Base-by-base conservation (phyloP, 2,113 vertebrate species). In the Phyllostomus discolor region DNA sequence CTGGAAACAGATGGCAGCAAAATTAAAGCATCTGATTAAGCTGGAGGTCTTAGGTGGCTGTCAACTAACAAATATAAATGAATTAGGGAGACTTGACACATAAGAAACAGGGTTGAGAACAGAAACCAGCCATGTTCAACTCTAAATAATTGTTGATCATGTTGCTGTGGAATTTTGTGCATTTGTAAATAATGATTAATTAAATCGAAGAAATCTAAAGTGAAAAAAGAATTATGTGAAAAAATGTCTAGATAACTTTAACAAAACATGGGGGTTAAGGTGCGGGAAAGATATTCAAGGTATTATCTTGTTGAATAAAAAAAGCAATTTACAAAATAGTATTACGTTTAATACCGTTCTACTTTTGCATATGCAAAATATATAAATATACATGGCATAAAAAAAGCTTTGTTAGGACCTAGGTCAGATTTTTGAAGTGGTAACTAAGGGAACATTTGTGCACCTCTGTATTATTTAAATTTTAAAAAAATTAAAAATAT, bases 1-100 rank as follows among this genome's bases (percentile, higher is more conserved):
- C 80, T 70, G 69, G 54, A 96, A 94, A 93, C 97, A 97, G 92
- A 97, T 73, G 96, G 97, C 83, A 95, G 95, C 64, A 78, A 96
- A 96, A 93, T 96, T 94, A 95, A 89, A 97, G 89, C 87, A n/a
- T 96, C 87, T 76, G 79, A 95, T 96, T 94, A 94, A 95, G 43
- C 90, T 80, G 66, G 78, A 48, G 95, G 81, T 95, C 91, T 70
- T 96, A 91, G 91, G 83, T 84, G 52, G 84, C 64, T 97, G 83
- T 95, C 91, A 97, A 48, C 73, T 80, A 66, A 82, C 88, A 95
- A 83, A 93, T 54, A 90, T 8, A 95, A 95, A 95, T 93, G 90
- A 79, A 31, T 73, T 43, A 82, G 87, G 54, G 73, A 26, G 64
- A 89, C 28, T 8, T 64, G 66, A 79, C 19, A 19, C 6, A 19